Evolutionary conservation across 2,888 invertebrate species (phyloP).

Genomic region (Stenolophus ochropezus): DNA sequence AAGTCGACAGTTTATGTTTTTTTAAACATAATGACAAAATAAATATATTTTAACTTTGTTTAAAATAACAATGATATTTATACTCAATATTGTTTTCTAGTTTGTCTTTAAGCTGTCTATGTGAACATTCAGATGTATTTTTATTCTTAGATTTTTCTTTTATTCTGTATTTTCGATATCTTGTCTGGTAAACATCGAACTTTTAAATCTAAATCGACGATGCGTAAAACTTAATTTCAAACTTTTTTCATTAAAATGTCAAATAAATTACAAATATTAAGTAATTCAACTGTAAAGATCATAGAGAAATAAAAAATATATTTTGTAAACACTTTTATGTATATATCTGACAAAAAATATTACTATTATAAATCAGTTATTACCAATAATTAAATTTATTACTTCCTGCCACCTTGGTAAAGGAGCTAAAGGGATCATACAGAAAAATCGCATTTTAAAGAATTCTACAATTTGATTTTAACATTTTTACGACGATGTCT

Average conservation of each 20-base stretch:
- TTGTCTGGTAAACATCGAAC: slow-evolving; percentile 4
- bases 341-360: too few relatives aligned
- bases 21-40: not conserved
- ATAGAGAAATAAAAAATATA: too few relatives aligned
- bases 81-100: slow-evolving; percentile 44
- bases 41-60: not conserved
- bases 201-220: slow-evolving; percentile 43
- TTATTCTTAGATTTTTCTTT: slow-evolving; percentile 35
- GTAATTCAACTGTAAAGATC: too few relatives aligned
- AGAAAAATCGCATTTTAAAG: too few relatives aligned
- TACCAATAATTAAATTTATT: too few relatives aligned
- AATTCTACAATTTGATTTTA: too few relatives aligned
- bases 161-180: not conserved
- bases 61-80: not conserved
- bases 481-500: too few relatives aligned
- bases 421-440: too few relatives aligned
- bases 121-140: slow-evolving; percentile 45
- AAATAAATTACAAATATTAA: not conserved
- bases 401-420: too few relatives aligned
- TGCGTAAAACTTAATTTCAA: slow-evolving; percentile 21
- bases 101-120: slow-evolving; percentile 17
- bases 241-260: not conserved
- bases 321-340: too few relatives aligned
- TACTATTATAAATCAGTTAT: too few relatives aligned
- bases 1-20: too few relatives aligned